phyloP scores from a whole-genome alignment of 2,797 vertebrate genomes.

The Pempheris klunzingeri region DNA sequence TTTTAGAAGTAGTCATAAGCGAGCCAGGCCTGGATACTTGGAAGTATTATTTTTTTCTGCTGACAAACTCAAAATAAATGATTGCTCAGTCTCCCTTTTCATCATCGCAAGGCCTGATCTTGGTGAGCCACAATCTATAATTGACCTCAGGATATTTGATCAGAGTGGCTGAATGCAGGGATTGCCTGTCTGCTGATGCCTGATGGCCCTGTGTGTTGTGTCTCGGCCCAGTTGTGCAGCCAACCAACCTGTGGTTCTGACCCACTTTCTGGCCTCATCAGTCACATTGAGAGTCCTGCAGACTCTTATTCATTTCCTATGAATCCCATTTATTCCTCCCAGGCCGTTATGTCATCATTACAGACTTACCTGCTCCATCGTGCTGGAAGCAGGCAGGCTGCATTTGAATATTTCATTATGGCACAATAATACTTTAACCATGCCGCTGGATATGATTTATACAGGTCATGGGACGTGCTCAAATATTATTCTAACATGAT shows the following conservation, averaged over 20 bases:
- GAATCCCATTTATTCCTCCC: constrained; percentile 74
- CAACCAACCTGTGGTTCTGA: constrained; percentile 79
- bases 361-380: constrained; percentile 67
- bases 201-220: constrained; percentile 34
- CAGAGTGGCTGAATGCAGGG: constrained; percentile 28
- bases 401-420: constrained; percentile 80
- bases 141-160: constrained; percentile 36
- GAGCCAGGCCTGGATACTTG: not conserved
- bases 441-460: constrained; percentile 72
- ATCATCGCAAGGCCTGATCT: constrained; percentile 9
- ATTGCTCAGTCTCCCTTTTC: constrained; percentile 6
- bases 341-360: constrained; percentile 76
- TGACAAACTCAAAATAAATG: constrained; percentile 41
- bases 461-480: constrained; percentile 36
- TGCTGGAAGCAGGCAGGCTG: constrained; percentile 48
- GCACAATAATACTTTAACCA: constrained; percentile 73
- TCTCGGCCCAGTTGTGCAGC: constrained; percentile 68
- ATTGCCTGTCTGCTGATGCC: constrained; percentile 36
- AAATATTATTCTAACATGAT: constrained; percentile 61
- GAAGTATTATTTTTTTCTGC: not conserved
- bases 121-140: constrained; percentile 38
- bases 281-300: constrained; percentile 57
- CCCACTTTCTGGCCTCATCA: constrained; percentile 80
- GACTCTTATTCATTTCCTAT: constrained; percentile 67
- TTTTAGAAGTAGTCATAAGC: not conserved